Percentiles rank a stretch among this genome's conserved stretches.
Conservation (phyloP, 2,888 invertebrate species). For the Tetragonula carbonaria region DNA sequence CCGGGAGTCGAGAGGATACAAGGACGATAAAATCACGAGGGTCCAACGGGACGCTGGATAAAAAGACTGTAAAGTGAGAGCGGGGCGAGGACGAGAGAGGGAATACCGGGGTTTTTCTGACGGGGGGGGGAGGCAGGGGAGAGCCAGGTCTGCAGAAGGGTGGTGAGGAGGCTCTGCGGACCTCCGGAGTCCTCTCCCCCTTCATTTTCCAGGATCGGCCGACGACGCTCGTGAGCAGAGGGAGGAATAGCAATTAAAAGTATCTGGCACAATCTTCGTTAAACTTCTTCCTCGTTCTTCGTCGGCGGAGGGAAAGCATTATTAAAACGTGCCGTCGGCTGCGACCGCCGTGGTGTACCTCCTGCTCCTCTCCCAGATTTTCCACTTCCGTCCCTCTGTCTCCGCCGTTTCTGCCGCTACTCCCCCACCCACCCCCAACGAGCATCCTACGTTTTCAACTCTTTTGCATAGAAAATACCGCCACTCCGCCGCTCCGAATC, state of each 20-base stretch:
- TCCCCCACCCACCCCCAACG: conserved; percentile 17
- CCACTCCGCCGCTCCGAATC: conserved; percentile 67
- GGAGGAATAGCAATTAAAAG: conserved; percentile 83
- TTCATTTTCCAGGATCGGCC: conserved; percentile 69
- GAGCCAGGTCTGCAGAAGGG: conserved; percentile 39
- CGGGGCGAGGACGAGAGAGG: conserved; percentile 42
- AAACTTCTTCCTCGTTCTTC: conserved; percentile 79
- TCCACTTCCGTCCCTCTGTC: conserved; percentile 21
- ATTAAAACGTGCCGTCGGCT: conserved; percentile 81
- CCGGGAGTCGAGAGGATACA: conserved; percentile 80
- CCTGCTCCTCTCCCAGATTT: conserved; percentile 36
- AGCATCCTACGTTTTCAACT: conserved; percentile 73
- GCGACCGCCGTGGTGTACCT: conserved; percentile 72
- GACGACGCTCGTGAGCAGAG: conserved; percentile 53
- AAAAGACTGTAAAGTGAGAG: conserved; percentile 66
- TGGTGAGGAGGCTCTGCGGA: conserved; percentile 50
- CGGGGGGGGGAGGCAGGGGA: conserved; percentile 1
- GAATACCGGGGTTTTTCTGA: conserved; percentile 26
- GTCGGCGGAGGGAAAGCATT: conserved; percentile 73
- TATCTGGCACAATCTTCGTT: conserved; percentile 83
- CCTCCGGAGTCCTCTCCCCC: conserved; percentile 52
- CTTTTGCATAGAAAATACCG: conserved; percentile 80
- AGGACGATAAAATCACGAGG: conserved; percentile 81
- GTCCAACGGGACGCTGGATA: conserved; percentile 64
- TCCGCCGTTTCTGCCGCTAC: conserved; percentile 6